Evolutionary conservation across 2,797 vertebrate species (phyloP), one percentile per base, ranked within the genome.

Genomic region (Triplophysa yarkandensis): DNA sequence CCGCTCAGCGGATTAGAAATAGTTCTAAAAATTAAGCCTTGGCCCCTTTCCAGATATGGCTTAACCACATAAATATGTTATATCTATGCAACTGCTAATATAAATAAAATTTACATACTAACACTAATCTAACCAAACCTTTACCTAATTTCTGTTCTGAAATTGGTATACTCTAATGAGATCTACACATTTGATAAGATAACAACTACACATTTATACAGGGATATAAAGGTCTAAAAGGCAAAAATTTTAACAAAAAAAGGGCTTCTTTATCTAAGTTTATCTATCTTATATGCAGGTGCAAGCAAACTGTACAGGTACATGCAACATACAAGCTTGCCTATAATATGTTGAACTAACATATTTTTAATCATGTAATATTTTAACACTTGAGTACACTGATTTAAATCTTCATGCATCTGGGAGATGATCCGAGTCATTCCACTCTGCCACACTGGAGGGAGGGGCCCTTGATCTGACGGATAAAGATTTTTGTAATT

Each of bases 261-360:
- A 98, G 97, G 96, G 96, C 95, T 98, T 98, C 91, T 88, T 93
- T 94, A 96, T 96, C 93, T 96, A 93, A 91, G 89, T 94, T 79
- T 74, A 78, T 76, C 88, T 91, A n/a, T n/a, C 88, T 88, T 93
- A 95, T 92, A 94, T 91, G 95, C 89, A 94, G 94, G 94, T 95
- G 97, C 95, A 87, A 98, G 96, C 96, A 98, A 98, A 96, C 94
- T 98, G 95, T 98, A 98, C 97, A 98, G 93, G 92, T 93, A 95
- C 97, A 98, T 99, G 97, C 97, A 97, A 99, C 95, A 96, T 93
- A 98, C 95, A 96, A 96, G 95, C 94, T 92, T 93, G 92, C 93
- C 94, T 96, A 93, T 88, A 81, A 88, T 87, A 96, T 92, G 94
- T 95, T 94, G 92, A 95, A 93, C 94, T 95, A 96, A 97, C 95